Percentiles rank a stretch among this genome's conserved stretches.
These are phyloP conservation scores for Pseudobourletiella spinata DNA, from an alignment of 1,140 invertebrate genomes.

Conservation along the genomic window DNA sequence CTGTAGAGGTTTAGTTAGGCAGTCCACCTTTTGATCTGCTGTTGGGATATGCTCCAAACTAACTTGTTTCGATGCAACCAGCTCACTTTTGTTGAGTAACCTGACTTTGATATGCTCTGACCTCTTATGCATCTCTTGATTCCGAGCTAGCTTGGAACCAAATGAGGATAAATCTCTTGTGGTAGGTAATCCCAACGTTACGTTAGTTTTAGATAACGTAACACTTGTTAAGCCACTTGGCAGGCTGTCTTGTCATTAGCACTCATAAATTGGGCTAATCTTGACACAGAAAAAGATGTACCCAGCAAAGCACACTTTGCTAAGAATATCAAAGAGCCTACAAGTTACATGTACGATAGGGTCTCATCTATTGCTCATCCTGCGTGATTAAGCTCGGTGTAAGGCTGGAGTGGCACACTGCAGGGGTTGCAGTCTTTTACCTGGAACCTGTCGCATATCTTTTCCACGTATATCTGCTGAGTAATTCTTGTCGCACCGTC, in stretches of 20 bases:
- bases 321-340: constrained; percentile 41
- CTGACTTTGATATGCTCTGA: constrained; percentile 38
- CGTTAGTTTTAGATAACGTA: constrained; percentile 41
- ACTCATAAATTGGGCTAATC: constrained; percentile 25
- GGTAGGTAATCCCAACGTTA: constrained; percentile 27
- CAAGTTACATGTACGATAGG: constrained; percentile 33
- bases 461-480: constrained; percentile 2
- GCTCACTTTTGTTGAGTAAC: constrained; percentile 33
- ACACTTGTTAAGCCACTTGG: constrained; percentile 28
- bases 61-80: constrained; percentile 11
- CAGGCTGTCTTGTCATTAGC: constrained; percentile 24
- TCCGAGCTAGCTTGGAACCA: constrained; percentile 34
- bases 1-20: constrained; percentile 33
- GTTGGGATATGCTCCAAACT: constrained; percentile 4
- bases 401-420: constrained; percentile 15
- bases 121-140: constrained; percentile 35
- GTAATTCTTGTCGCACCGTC: too few species aligned
- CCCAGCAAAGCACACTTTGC: constrained; percentile 39
- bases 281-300: constrained; percentile 37
- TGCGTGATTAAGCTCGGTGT: constrained; percentile 4
- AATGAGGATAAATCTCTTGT: constrained; percentile 12
- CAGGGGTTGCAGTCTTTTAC: constrained; percentile 13
- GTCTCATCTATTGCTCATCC: neutral
- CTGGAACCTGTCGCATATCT: constrained; percentile 10
- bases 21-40: constrained; percentile 30